These are phyloP conservation scores for Ectropis grisescens DNA, from an alignment of 1,140 invertebrate species.

Conservation along the genomic window DNA sequence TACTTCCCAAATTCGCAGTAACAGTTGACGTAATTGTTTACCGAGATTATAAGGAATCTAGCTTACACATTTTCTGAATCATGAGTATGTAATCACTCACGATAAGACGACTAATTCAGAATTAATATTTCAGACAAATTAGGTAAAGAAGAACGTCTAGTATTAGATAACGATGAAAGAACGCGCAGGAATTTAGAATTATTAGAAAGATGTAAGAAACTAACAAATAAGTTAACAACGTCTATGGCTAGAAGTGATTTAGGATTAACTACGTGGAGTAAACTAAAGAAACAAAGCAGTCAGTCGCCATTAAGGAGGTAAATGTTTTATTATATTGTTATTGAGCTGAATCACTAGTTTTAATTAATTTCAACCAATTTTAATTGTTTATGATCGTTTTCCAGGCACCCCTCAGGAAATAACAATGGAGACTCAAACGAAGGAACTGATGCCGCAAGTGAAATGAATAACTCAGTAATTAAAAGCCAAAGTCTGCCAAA, in stretches of 20 bases:
- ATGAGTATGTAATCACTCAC: conserved; percentile 16
- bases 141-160: conserved; percentile 51
- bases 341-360: no score
- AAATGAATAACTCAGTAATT: conserved; percentile 62
- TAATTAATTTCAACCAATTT: no score
- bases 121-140: conserved; percentile 57
- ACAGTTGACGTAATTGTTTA: conserved; percentile 27
- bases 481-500: conserved; percentile 85
- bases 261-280: conserved; percentile 87
- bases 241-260: conserved; percentile 88
- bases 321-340: conserved; percentile 3
- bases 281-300: conserved; percentile 76
- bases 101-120: conserved; percentile 30
- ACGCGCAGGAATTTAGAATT: conserved; percentile 69
- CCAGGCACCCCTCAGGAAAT: conserved; percentile 82
- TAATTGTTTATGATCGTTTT: no score
- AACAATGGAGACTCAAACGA: conserved; percentile 74
- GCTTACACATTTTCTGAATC: conserved; percentile 17
- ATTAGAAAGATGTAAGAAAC: conserved; percentile 65
- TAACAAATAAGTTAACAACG: conserved; percentile 72
- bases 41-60: conserved; percentile 19
- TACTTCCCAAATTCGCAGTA: background rate
- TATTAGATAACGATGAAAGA: conserved; percentile 65
- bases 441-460: conserved; percentile 42
- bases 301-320: conserved; percentile 66